A percentile compares a stretch with the other conserved stretches of the same genome.
phyloP scores from a whole-genome alignment of 1,140 invertebrate genomes.

The Aleiodes sp. region DNA sequence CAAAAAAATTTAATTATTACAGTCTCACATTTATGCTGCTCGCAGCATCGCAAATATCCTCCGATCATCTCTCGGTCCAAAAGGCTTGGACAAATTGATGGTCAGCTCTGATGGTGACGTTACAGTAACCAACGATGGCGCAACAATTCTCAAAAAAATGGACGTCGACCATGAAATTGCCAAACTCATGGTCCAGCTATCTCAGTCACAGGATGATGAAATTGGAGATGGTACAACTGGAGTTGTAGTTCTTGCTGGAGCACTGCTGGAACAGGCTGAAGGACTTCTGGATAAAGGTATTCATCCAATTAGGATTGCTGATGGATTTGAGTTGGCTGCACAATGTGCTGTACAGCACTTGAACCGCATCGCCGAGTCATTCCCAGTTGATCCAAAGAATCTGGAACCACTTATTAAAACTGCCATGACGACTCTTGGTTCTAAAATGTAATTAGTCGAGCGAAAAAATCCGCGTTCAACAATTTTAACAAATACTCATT shows the following conservation, averaged over 20 bases:
- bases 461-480: not conserved
- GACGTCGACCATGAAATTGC: conserved; percentile 99
- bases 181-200: conserved; percentile 97
- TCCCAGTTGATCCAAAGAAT: conserved; percentile 85
- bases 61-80: conserved; percentile 94
- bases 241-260: conserved; percentile 93
- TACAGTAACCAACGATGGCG: conserved; percentile 98
- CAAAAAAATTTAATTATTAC: conserved; percentile 53
- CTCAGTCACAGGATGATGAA: conserved; percentile 99
- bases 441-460: conserved; percentile 85
- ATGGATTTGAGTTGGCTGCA: conserved; percentile 98
- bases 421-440: conserved; percentile 98
- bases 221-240: conserved; percentile 99
- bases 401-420: conserved; percentile 91
- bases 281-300: conserved; percentile 94
- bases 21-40: conserved; percentile 98
- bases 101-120: conserved; percentile 98
- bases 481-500: conserved; percentile 10
- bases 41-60: conserved; percentile 90
- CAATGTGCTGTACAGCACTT: conserved; percentile 88
- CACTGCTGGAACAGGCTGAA: conserved; percentile 95
- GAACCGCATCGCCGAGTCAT: conserved; percentile 88
- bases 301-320: conserved; percentile 98
- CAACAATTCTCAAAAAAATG: conserved; percentile 99
- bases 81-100: conserved; percentile 97